phyloP scores from a whole-genome alignment of 2,888 invertebrate species.

The Xestoiulus laeticollis region DNA sequence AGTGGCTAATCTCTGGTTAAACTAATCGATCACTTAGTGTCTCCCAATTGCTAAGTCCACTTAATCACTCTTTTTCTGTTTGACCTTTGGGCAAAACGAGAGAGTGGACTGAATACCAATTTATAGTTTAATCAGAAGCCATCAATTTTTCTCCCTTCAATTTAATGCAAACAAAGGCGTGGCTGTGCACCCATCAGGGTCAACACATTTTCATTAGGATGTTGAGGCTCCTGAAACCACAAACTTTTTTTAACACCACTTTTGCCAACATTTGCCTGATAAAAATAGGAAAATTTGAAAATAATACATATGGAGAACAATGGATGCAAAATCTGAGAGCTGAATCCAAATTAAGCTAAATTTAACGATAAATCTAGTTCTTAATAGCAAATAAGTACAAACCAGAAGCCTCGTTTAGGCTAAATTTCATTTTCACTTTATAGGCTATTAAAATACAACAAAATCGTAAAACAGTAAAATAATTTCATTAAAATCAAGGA shows the following conservation, averaged over 20 bases:
- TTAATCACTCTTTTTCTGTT: not conserved
- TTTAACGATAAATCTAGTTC: no score
- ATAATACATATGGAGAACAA: no score
- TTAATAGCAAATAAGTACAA: no score
- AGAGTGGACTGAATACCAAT: not conserved
- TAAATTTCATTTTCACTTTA: no score
- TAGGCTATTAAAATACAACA: no score
- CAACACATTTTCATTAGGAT: not conserved
- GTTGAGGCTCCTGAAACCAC: not conserved
- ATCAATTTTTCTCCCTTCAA: constrained; percentile 23
- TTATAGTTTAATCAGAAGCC: not conserved
- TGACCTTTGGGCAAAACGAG: not conserved
- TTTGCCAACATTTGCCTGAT: not conserved
- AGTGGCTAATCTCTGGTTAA: not conserved
- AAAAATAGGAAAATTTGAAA: no score
- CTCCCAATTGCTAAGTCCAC: not conserved
- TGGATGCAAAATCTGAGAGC: no score
- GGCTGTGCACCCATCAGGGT: not conserved
- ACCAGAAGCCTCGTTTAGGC: no score
- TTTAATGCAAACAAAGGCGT: constrained; percentile 28
- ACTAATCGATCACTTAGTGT: constrained; percentile 2
- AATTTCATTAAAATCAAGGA: no score
- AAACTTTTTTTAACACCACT: not conserved
- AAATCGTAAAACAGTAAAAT: no score
- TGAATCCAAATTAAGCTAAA: no score